Base-by-base conservation (phyloP, 2,888 invertebrate genomes). In the Stenurella melanura region DNA sequence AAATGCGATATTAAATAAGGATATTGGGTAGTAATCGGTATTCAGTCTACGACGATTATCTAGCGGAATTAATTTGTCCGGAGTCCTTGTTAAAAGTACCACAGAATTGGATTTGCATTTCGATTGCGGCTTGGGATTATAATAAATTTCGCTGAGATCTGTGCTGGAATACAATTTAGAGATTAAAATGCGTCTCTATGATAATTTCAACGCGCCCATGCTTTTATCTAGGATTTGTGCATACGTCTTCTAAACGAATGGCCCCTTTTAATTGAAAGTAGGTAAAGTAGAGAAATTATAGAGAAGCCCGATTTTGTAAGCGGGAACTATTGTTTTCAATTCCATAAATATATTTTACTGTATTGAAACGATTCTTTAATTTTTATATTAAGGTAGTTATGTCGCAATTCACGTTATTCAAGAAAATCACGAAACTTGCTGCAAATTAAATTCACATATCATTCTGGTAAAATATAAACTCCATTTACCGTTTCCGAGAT, bases 21-120 rank as follows among this genome's bases (percentile, higher is more conserved):
- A 63, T 72, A 72, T 72, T 63, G 72, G 72, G 54, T 63, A 78
- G 81, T 82, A 80, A 82, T 80, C 79, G 81, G 81, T 75, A 80
- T 82, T 82, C 79, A 75, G 78, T 78, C 78, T 77, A 72, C 73
- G 74, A 26, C 77, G 78, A 82, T 82, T 82, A 80, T 81, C 79
- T 58, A 68, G 61, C 75, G 73, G 80, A 80, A 80, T 82, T 82
- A 82, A 82, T 82, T 82, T 79, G 79, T 80, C 75, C 77, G 63
- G 68, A 74, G 80, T 76, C 75, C 73, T 80, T 73, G 81, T 81
- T 80, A 81, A 80, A 81, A 80, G 78, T 80, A 74, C 78, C 79
- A 79, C 79, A 71, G 78, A 78, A 79, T 79, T 76, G 77, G 75
- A 78, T 78, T 78, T 78, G 76, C 78, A 78, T 78, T 76, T 74